phyloP scores from a whole-genome alignment of 2,113 vertebrate species.

The Collichthys lucidus region DNA sequence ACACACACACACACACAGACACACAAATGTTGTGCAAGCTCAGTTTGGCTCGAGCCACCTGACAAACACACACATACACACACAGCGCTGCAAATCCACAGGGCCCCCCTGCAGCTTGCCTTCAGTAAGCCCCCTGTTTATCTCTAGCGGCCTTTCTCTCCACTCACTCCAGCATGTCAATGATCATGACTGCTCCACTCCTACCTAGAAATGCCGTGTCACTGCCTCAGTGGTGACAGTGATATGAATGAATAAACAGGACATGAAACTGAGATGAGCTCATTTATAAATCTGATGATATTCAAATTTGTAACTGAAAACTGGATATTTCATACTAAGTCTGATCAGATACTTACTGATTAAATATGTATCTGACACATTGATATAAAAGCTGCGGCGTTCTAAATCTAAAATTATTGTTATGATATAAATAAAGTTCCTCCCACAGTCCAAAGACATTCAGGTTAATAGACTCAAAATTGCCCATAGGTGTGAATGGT shows the following conservation, averaged over 20 bases:
- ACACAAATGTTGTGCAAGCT: not conserved
- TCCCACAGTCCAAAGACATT: no score
- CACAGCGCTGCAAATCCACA: not conserved
- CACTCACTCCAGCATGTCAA: not conserved
- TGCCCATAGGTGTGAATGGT: no score
- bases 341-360: no score
- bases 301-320: no score
- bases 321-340: no score
- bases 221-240: not conserved
- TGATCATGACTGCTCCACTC: not conserved
- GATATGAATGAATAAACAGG: not conserved
- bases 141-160: not conserved
- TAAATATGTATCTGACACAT: no score
- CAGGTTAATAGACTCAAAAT: no score
- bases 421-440: no score
- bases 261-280: not conserved
- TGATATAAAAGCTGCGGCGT: no score
- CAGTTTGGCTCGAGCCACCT: not conserved
- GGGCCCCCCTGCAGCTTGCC: not conserved
- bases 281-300: no score
- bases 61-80: not conserved
- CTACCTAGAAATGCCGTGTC: not conserved
- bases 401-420: no score
- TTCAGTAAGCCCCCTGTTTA: not conserved
- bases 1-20: not conserved